A percentile compares a stretch with the other conserved stretches of the same genome.
These are phyloP conservation scores for Puffinus mauretanicus DNA, from an alignment of 2,113 vertebrate species.

Conservation along the genomic window DNA sequence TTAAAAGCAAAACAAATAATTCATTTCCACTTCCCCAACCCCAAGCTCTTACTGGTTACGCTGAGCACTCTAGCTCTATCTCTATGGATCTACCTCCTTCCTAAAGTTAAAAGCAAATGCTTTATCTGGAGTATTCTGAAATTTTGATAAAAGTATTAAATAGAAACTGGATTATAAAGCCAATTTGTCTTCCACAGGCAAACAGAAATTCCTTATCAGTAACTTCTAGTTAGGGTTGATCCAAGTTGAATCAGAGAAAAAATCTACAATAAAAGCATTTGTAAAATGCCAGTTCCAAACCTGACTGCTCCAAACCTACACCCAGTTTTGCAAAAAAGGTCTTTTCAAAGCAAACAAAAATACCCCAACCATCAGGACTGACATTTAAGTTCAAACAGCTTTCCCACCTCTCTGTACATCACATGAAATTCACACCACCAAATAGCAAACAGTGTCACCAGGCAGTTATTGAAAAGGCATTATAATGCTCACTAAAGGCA, in stretches of 20 bases:
- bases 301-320: neutral
- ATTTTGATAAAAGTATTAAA: neutral
- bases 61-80: neutral
- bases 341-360: neutral
- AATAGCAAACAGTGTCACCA: neutral
- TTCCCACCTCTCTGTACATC: neutral
- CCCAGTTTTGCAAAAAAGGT: neutral
- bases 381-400: neutral
- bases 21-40: neutral
- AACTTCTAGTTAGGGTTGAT: neutral
- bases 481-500: neutral
- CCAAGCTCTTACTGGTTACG: neutral
- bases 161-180: neutral
- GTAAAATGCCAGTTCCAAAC: neutral
- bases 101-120: neutral
- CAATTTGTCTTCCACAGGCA: neutral
- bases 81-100: neutral
- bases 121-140: neutral
- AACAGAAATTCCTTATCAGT: neutral
- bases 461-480: neutral
- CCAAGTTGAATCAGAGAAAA: neutral
- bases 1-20: neutral
- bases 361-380: neutral
- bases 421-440: neutral
- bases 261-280: neutral